These are phyloP conservation scores for Verasper variegatus DNA, from an alignment of 2,113 vertebrate species.

Conservation along the genomic window DNA sequence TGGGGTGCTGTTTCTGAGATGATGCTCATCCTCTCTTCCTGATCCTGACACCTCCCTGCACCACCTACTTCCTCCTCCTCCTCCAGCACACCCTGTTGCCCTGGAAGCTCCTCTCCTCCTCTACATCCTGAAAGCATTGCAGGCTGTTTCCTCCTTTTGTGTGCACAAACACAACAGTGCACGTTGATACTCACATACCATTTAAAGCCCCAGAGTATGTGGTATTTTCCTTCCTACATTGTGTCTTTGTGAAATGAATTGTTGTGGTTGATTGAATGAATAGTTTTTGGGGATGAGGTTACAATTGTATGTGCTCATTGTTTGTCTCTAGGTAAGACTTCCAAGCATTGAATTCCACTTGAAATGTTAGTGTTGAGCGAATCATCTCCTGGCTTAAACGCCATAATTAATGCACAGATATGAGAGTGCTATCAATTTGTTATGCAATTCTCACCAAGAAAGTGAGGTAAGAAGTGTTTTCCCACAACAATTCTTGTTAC, in stretches of 20 bases:
- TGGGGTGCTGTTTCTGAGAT: conserved; percentile 58
- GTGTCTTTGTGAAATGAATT: not conserved
- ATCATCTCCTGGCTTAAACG: too few relatives aligned
- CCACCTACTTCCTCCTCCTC: conserved; percentile 30
- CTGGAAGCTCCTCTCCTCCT: conserved; percentile 4
- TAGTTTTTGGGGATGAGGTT: not conserved
- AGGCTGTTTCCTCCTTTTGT: conserved; percentile 1
- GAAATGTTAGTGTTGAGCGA: not conserved
- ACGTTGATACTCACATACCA: not conserved
- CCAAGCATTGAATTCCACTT: not conserved
- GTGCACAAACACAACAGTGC: too few relatives aligned
- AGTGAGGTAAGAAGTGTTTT: not conserved
- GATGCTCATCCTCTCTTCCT: conserved; percentile 52
- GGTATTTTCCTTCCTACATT: not conserved
- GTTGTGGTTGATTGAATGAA: not conserved
- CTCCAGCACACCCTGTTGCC: conserved; percentile 21
- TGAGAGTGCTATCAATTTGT: not conserved
- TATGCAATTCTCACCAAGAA: not conserved
- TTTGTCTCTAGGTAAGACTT: not conserved
- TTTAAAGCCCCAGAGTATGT: not conserved
- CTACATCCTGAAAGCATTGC: conserved; percentile 17
- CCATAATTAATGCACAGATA: not conserved
- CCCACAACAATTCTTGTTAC: not conserved
- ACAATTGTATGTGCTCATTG: not conserved
- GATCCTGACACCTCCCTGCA: conserved; percentile 48